These are phyloP conservation scores for Tokudaia tokunoshimensis DNA, from an alignment of 2,797 vertebrate genomes.

Conservation along the genomic window DNA sequence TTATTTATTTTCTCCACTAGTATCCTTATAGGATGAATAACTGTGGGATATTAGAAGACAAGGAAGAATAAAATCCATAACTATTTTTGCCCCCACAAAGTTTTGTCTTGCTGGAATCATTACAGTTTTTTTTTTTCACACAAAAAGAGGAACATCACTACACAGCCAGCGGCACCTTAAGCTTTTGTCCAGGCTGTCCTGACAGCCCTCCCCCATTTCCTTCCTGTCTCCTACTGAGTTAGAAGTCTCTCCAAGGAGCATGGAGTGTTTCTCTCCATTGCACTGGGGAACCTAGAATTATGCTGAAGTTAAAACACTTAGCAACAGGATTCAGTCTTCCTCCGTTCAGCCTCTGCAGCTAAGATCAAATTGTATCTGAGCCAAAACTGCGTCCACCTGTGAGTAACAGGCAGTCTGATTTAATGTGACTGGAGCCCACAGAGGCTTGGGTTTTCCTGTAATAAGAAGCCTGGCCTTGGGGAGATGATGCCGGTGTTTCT, in stretches of 20 bases:
- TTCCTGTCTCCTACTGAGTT: constrained; percentile 52
- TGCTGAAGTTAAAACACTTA: constrained; percentile 39
- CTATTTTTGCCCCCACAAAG: neutral
- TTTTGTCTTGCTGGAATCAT: neutral
- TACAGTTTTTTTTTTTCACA: neutral
- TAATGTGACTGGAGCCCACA: neutral
- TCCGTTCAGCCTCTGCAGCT: neutral
- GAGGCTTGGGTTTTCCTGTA: neutral
- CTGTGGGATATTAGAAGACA: neutral
- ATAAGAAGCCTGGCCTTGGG: neutral
- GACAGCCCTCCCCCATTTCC: neutral
- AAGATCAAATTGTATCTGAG: neutral
- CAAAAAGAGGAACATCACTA: neutral
- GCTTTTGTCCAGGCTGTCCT: neutral
- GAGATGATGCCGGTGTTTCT: neutral
- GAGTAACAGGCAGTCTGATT: neutral
- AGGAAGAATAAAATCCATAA: neutral
- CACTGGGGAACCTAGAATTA: neutral
- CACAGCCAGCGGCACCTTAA: neutral
- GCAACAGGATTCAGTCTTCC: neutral
- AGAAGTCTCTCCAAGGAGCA: constrained; percentile 20
- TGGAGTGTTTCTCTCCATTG: neutral
- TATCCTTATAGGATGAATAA: neutral
- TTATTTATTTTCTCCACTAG: neutral
- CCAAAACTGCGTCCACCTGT: neutral